phyloP scores from a whole-genome alignment of 2,113 vertebrate genomes.

The Chelonoidis abingdonii region DNA sequence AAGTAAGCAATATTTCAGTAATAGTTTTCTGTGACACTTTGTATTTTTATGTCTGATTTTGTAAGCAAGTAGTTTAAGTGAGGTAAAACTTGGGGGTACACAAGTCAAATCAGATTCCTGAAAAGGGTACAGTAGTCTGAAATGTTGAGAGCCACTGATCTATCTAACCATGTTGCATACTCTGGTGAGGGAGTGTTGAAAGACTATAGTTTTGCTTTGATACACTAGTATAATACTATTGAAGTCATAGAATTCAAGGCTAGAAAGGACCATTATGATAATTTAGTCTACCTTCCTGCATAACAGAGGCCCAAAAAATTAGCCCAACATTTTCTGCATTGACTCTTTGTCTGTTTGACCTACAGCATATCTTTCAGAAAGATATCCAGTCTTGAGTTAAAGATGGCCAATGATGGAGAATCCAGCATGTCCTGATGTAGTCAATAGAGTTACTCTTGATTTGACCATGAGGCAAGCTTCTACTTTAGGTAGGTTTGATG shows the following conservation, averaged over 20 bases:
- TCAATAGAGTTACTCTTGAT: neutral
- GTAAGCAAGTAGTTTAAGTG: too few relatives aligned
- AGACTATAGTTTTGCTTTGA: neutral
- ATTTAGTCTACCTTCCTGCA: neutral
- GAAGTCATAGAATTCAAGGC: neutral
- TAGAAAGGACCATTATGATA: slow-evolving; percentile 26
- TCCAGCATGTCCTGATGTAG: rapidly evolving
- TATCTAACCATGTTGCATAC: neutral
- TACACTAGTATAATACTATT: neutral
- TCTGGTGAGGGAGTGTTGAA: neutral
- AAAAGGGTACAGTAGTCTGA: too few relatives aligned
- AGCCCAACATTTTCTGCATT: neutral
- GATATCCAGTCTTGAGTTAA: neutral
- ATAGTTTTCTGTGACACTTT: too few relatives aligned
- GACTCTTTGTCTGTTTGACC: neutral
- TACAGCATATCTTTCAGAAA: neutral
- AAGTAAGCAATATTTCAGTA: too few relatives aligned
- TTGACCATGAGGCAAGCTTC: neutral
- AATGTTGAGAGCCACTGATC: too few relatives aligned
- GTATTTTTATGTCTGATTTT: too few relatives aligned
- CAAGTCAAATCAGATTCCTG: too few relatives aligned
- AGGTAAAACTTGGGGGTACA: too few relatives aligned
- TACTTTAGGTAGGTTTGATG: neutral
- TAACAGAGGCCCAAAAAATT: neutral
- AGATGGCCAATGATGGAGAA: neutral